These are phyloP conservation scores for Strigamia maritima DNA, from an alignment of 2,888 invertebrate species.

Conservation along the genomic window DNA sequence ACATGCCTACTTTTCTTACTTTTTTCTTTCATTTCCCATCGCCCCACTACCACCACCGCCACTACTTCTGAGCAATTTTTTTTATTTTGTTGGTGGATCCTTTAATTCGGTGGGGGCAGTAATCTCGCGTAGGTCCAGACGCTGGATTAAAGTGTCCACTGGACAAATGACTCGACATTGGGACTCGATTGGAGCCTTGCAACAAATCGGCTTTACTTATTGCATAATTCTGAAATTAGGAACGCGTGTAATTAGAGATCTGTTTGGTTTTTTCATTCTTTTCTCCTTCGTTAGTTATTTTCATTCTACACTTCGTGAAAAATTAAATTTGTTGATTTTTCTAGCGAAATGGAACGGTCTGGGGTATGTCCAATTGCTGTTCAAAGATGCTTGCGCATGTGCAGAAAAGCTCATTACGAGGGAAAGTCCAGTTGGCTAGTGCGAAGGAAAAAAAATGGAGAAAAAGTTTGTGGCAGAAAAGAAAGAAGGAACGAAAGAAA, in stretches of 20 bases:
- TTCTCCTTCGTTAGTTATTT: not conserved
- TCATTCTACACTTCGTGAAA: not conserved
- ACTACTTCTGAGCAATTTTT: constrained; percentile 1
- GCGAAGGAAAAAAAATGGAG: not conserved
- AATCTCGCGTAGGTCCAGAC: constrained; percentile 20
- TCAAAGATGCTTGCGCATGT: constrained; percentile 22
- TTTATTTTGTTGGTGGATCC: constrained; percentile 27
- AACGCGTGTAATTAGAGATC: not conserved
- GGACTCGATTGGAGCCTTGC: not conserved
- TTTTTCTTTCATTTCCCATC: not conserved
- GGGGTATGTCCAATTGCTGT: constrained; percentile 9
- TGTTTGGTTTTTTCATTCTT: not conserved
- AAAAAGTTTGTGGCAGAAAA: constrained; percentile 28
- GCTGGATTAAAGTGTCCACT: constrained; percentile 28
- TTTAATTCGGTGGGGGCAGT: constrained; percentile 34
- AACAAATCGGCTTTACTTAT: constrained; percentile 17
- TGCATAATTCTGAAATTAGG: constrained; percentile 17
- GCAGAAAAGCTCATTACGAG: constrained; percentile 34
- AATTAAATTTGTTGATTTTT: not conserved
- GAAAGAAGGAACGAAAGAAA: constrained; percentile 9
- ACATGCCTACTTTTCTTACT: constrained; percentile 20
- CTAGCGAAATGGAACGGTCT: not conserved
- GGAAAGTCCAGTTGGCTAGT: constrained; percentile 31
- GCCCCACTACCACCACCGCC: not conserved
- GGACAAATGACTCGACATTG: constrained; percentile 20